Evolutionary conservation across 2,113 vertebrate genomes (phyloP), one percentile per base, ranked within the genome.

Genomic region (Lophochroa leadbeateri): DNA sequence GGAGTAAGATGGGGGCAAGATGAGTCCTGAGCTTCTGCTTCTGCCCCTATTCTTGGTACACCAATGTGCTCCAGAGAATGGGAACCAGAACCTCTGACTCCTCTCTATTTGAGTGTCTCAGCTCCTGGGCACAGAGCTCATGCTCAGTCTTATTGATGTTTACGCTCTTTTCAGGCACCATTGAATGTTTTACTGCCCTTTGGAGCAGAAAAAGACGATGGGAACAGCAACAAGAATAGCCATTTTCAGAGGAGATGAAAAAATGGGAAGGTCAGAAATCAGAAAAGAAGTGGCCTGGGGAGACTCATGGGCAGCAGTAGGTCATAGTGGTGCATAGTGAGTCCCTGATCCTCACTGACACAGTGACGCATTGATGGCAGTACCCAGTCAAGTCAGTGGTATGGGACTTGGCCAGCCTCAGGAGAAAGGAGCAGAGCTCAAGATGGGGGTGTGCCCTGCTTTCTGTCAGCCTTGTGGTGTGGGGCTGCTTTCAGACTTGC

Each of bases 331-430:
- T 52, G n/a, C 28, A 5, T 0, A 57, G 46, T 0, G 4, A 67
- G 65, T 50, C 20, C 35, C 53, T 13, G 76, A 17, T 65, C 49
- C 49, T 64, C 29, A 2, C 7, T 39, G 58, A 9, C 27, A 33
- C 19, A 3, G 27, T 31, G n/a, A 8, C 37, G 10, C 37, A 11
- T 20, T 0, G 0, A 9, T 46, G 52, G 46, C 55, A 67, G 7
- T 28, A 17, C 27, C 65, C 0, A 0, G 24, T 27, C 10, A 2
- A 0, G 2, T 27, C 35, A 23, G 64, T 9, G 77, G 10, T 21
- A 58, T 65, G 69, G 53, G 46, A 41, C 29, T 33, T 27, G 2
- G 10, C 10, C 69, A 41, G 12, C 20, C 47, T 17, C 12, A 24
- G 24, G 28, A 58, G 13, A 41, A 35, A 50, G 65, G 20, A 64